Base-by-base conservation (phyloP, 2,888 invertebrate species). In the Deilephila elpenor region DNA sequence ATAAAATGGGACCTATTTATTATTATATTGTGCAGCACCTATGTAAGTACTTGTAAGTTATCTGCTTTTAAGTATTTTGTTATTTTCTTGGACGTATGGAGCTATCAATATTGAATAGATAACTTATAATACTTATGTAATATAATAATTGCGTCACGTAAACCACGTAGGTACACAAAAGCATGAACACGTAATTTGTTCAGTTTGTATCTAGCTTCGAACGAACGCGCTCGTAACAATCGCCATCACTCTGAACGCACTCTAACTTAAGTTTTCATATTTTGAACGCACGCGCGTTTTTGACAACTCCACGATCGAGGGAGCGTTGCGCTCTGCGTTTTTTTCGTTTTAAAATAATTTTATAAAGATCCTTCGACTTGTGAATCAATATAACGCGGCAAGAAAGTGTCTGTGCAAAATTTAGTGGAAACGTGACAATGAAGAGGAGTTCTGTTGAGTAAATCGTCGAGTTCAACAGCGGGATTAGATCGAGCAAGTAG, bases 401-500 rank as follows among this genome's bases (percentile, higher is more conserved):
- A 75, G 78, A 79, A 76, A 74, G 86, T 89, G 86, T 78, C 79
- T 80, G 84, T 88, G 88, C 79, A 79, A 79, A 79, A 77, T 75
- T 79, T 80, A 80, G 87, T 89, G 88, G 80, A 80, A 76, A 83
- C 80, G 90, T 92, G 88, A 91, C 86, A 83, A 88, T 89, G 90
- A 86, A 78, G 81, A 86, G 75, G 74, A 82, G 80, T 79, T 85
- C 81, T 78, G 79, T 77, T 75, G 79, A 79, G 78, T 84, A 82
- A 85, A 80, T 76, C 75, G 75, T 84, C 79, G 76, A 81, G 79
- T 84, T 82, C 79, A 79, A 77, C 75, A 79, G 80, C 81, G 78
- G 80, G 81, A 77, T 75, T 74, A 77, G 80, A 76, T 74, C 79
- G 77, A 83, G 78, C 78, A 77, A 83, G 80, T 80, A 78, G 82